Evolutionary conservation across 2,113 vertebrate genomes (phyloP).

Genomic region (Petrocephalus microphthalmus): DNA sequence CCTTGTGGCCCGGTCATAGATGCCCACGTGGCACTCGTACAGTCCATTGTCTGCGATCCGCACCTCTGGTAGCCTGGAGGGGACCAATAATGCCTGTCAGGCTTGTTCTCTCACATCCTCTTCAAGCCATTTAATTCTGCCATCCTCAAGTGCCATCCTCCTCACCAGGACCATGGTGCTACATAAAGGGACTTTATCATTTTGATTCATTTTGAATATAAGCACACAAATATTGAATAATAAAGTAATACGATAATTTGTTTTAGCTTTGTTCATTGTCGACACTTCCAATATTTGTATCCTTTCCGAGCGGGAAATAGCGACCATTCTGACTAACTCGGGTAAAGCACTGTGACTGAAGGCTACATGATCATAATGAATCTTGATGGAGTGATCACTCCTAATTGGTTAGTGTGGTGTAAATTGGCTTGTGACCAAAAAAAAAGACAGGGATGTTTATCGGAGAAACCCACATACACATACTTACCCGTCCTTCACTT

Average conservation of each 20-base stretch:
- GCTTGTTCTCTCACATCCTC: not conserved
- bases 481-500: not conserved
- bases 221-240: not conserved
- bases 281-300: not conserved
- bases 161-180: too few species aligned
- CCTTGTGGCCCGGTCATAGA: slow-evolving; percentile 85
- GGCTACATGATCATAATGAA: not conserved
- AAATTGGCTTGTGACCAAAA: not conserved
- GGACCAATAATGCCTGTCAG: not conserved
- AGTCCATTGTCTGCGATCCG: slow-evolving; percentile 91
- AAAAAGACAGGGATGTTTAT: not conserved
- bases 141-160: not conserved
- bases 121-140: not conserved
- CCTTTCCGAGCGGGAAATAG: not conserved
- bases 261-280: not conserved
- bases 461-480: not conserved
- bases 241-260: not conserved
- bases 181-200: too few species aligned
- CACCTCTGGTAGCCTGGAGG: slow-evolving; percentile 82
- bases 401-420: not conserved
- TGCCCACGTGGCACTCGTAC: slow-evolving; percentile 95
- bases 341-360: not conserved
- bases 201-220: not conserved
- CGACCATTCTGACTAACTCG: not conserved
- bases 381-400: not conserved